Base-by-base conservation (phyloP, 2,888 invertebrate species). In the Eugnorisma glareosa region DNA sequence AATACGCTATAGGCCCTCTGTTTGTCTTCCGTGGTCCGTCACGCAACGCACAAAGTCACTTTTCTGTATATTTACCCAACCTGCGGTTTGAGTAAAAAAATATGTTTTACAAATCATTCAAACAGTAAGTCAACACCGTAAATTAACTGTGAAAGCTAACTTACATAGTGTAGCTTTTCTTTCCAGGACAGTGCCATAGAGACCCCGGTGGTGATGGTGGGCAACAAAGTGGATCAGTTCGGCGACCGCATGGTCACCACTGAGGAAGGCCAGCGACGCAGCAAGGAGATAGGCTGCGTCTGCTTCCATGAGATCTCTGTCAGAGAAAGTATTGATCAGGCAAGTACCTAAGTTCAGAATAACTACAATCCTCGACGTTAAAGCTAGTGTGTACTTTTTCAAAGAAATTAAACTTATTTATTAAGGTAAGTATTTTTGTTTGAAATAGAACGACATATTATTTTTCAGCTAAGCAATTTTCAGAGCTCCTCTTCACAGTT, bases 221-320 rank as follows among this genome's bases (percentile, higher is more conserved):
- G 98, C 18, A 99, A 99, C 92, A 98, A 99, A 94, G 97, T 97
- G 31, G 99, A 99, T 93, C 98, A 98, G 93, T 93, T 96, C 1
- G 98, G 98, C 2, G 99, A 99, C 93, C 97, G 98, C 77, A 98
- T 98, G 98, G 98, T 98, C n/a, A 96, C 97, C 66, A 94, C 97
- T 0, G 98, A 98, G 84, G 98, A 98, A 89, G 98, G 98, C 1
- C 97, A 97, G 90, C 97, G 97, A 15, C 96, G 98, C 66, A 98
- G 98, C 90, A 97, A 98, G 89, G 98, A 98, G 93, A 98, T 98
- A 80, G 98, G 98, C 79, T 98, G 98, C 90, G 98, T 98, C 31
- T 98, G 98, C 88, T 99, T 98, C 90, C 98, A 98, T 92, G 98
- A 98, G 95, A 98, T 99, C 81, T 98, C 98, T 0, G 98, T 98